Base-by-base conservation (phyloP, 2,797 vertebrate genomes). In the Coregonus ussuriensis region DNA sequence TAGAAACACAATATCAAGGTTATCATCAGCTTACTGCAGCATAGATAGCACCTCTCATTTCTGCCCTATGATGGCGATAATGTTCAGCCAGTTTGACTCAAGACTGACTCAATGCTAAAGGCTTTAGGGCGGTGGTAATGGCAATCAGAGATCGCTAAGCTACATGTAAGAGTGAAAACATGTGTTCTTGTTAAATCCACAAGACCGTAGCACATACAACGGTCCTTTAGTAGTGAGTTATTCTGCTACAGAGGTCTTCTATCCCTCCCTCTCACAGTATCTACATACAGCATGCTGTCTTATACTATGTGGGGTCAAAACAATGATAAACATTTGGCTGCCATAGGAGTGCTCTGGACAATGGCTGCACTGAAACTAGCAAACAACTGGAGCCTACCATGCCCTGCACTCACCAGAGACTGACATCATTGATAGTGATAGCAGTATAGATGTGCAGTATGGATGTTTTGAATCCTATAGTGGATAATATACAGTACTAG, bases 281-380 rank as follows among this genome's bases (percentile, higher is more conserved):
- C 53, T 91, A 91, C 88, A 77, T 71, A 89, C 89, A 92, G 89
- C 89, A 90, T 89, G 91, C 91, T 89, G 88, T 90, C 84, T 89
- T 82, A 80, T 87, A 84, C 91, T 89, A 90, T 89, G 88, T 81
- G 77, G 84, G 92, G 91, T 91, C 91, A 92, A 91, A 93, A 92
- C 93, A 94, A 93, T 91, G 91, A 90, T 92, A 93, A 92, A 93
- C 91, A 94, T 93, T 93, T 91, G 91, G 90, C 85, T 16, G 79
- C 90, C 91, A 91, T 91, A 91, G 92, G 88, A 89, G 79, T 51
- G 82, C 87, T 90, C 88, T 93, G 93, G 93, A 94, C 92, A 94
- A 94, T 92, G 84, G 91, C 85, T 83, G 79, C 87, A 87, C 90
- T 88, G 88, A 90, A 92, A 92, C 90, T 92, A 90, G 89, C 91